Percentiles rank a stretch among this genome's conserved stretches.
Conservation (phyloP, 1,140 invertebrate species). For the Tetragnatha versicolor region DNA sequence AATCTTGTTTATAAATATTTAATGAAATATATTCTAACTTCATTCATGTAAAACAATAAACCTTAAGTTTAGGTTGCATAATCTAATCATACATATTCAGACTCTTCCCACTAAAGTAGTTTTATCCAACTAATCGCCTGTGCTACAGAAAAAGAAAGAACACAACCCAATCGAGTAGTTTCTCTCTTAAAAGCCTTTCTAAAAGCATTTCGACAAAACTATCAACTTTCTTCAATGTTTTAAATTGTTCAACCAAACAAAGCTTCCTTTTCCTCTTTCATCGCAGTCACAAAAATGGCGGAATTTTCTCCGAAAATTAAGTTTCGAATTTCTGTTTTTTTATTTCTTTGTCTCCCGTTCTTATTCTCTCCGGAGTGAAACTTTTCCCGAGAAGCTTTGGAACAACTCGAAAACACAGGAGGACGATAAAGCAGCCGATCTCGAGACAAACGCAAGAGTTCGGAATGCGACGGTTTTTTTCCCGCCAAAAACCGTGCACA, state of each 20-base stretch:
- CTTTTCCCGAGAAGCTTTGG: neutral
- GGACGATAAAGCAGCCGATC: conserved; percentile 12
- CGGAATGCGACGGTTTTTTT: conserved; percentile 5
- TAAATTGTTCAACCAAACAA: conserved; percentile 16
- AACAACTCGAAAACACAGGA: conserved; percentile 2
- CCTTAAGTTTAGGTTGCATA: no score
- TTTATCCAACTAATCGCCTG: no score
- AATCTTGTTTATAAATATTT: no score
- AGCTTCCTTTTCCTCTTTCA: neutral
- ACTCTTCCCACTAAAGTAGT: no score
- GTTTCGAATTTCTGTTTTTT: neutral
- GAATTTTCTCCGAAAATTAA: conserved; percentile 38
- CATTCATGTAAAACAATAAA: no score
- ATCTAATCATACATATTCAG: no score
- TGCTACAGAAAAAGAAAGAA: no score
- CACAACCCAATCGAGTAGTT: neutral
- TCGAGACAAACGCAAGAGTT: conserved; percentile 20
- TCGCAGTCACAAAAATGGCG: conserved; percentile 4
- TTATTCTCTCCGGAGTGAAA: no score
- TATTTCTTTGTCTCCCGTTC: no score
- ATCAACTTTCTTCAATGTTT: conserved; percentile 7
- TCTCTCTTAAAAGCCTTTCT: conserved; percentile 5
- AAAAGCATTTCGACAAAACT: conserved; percentile 21
- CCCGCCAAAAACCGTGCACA: neutral
- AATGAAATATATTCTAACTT: no score